A percentile compares a stretch with the other conserved stretches of the same genome.
Conservation (phyloP, 2,113 vertebrate genomes). For the Machaerirhynchus nigripectus region DNA sequence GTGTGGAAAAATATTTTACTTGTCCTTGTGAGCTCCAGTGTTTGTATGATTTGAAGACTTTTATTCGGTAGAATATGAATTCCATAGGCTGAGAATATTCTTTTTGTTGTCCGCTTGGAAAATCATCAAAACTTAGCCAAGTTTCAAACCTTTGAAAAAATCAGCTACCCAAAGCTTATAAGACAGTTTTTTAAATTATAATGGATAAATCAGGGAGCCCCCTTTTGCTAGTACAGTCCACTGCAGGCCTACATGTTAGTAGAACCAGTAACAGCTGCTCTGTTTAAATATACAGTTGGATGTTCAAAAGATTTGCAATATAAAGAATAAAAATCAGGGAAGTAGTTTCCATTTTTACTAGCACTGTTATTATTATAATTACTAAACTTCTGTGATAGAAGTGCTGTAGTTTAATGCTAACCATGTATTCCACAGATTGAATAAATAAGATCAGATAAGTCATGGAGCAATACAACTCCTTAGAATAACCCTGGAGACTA, state of each 20-base stretch:
- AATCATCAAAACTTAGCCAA: neutral
- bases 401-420: neutral
- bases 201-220: neutral
- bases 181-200: neutral
- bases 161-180: neutral
- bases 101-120: neutral
- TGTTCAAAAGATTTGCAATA: neutral
- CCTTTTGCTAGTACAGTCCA: neutral
- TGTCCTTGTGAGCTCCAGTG: neutral
- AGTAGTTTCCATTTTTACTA: neutral
- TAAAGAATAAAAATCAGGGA: neutral
- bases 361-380: neutral
- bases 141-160: neutral
- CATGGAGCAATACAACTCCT: neutral
- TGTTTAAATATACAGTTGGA: neutral
- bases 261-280: too few species aligned
- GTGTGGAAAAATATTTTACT: neutral
- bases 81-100: neutral
- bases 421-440: neutral
- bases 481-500: neutral
- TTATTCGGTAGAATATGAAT: neutral
- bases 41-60: neutral
- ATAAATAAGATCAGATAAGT: neutral
- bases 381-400: neutral
- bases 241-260: neutral